Percentiles rank a stretch among this genome's conserved stretches.
Conservation (phyloP, 2,888 invertebrate genomes). For the Acleris emargana region DNA sequence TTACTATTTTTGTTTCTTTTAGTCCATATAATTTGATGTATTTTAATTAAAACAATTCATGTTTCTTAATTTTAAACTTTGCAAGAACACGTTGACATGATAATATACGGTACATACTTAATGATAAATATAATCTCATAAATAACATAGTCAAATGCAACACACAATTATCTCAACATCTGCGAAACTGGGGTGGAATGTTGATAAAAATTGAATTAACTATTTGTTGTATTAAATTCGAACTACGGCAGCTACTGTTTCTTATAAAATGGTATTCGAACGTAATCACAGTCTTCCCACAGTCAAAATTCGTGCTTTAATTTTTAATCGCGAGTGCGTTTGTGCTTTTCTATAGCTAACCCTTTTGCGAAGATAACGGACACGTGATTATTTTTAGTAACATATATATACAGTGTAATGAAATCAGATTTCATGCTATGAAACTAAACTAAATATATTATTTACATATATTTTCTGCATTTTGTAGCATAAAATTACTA, state of each 20-base stretch:
- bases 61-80: neutral
- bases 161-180: neutral
- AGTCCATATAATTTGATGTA: too few relatives aligned
- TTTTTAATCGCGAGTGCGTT: neutral
- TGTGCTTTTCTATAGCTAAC: conserved; percentile 1
- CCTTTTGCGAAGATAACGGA: too few relatives aligned
- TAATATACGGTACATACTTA: conserved; percentile 1
- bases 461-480: too few relatives aligned
- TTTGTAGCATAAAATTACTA: too few relatives aligned
- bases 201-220: neutral
- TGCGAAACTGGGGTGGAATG: conserved; percentile 4
- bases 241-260: neutral
- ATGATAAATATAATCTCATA: conserved; percentile 14
- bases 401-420: too few relatives aligned
- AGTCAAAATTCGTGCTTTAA: conserved; percentile 1
- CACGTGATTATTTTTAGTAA: too few relatives aligned
- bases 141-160: neutral
- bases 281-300: conserved; percentile 10
- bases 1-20: neutral
- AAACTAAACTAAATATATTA: too few relatives aligned
- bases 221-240: neutral
- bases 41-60: too few relatives aligned
- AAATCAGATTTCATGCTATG: too few relatives aligned
- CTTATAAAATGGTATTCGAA: conserved; percentile 12
- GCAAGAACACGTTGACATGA: neutral